Percentiles rank a stretch among this genome's conserved stretches.
phyloP scores from a whole-genome alignment of 2,113 vertebrate genomes.

The Sylvilagus bachmani region DNA sequence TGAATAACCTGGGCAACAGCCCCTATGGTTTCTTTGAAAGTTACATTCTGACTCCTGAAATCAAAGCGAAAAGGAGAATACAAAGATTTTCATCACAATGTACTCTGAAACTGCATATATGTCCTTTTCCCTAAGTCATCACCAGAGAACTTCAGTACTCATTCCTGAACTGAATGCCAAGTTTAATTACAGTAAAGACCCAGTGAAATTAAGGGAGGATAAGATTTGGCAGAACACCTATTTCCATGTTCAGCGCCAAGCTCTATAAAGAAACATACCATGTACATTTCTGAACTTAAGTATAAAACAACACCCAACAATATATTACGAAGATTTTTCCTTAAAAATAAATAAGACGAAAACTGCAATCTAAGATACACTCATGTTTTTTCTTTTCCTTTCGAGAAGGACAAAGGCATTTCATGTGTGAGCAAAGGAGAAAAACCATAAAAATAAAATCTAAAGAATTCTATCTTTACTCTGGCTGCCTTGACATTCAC shows the following conservation, averaged over 20 bases:
- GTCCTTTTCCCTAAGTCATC: slow-evolving; percentile 33
- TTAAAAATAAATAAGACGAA: neutral
- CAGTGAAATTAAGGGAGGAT: neutral
- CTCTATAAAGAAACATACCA: neutral
- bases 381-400: neutral
- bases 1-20: slow-evolving; percentile 75
- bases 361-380: neutral
- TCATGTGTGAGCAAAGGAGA: neutral
- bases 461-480: neutral
- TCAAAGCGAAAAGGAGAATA: neutral
- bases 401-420: neutral
- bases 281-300: neutral
- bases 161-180: slow-evolving; percentile 41
- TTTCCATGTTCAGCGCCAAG: neutral
- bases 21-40: slow-evolving; percentile 75
- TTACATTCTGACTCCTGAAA: slow-evolving; percentile 73
- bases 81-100: slow-evolving; percentile 50
- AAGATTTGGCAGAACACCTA: neutral
- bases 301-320: neutral
- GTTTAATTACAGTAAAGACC: slow-evolving; percentile 36
- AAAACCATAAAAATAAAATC: neutral
- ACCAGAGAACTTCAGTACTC: slow-evolving; percentile 53
- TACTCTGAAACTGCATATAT: neutral
- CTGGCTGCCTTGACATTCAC: slow-evolving; percentile 78
- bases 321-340: neutral